Conservation (phyloP, 2,888 invertebrate species). For the Caenorhabditis sulstoni region DNA sequence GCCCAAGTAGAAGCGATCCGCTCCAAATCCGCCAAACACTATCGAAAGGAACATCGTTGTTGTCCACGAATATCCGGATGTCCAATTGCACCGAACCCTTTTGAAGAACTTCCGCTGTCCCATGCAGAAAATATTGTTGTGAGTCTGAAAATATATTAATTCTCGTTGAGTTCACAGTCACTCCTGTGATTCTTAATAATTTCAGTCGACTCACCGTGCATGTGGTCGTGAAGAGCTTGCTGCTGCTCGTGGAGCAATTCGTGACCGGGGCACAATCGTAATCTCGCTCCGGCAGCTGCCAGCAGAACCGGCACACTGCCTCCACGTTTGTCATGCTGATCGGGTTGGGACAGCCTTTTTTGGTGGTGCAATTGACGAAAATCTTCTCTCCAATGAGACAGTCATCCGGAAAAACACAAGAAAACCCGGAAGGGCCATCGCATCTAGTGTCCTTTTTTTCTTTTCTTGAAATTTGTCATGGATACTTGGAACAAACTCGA, state of each 20-base stretch:
- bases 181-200: too few relatives aligned
- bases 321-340: slow-evolving; percentile 33
- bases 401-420: slow-evolving; percentile 85
- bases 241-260: slow-evolving; percentile 82
- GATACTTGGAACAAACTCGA: too few relatives aligned
- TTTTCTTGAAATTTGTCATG: too few relatives aligned
- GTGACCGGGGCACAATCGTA: slow-evolving; percentile 85
- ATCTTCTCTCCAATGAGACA: slow-evolving; percentile 84
- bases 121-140: slow-evolving; percentile 89
- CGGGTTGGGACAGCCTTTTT: slow-evolving; percentile 31
- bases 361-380: slow-evolving; percentile 84
- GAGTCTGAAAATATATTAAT: slow-evolving; percentile 81
- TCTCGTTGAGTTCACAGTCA: slow-evolving; percentile 1
- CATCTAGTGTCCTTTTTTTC: slow-evolving; percentile 13
- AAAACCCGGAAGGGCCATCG: slow-evolving; percentile 66
- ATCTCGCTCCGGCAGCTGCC: slow-evolving; percentile 92
- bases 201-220: slow-evolving; percentile 86
- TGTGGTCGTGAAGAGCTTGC: slow-evolving; percentile 58
- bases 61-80: slow-evolving; percentile 95
- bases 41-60: slow-evolving; percentile 93
- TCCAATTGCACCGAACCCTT: slow-evolving; percentile 94
- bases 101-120: slow-evolving; percentile 90
- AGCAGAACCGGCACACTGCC: slow-evolving; percentile 90
- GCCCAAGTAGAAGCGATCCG: slow-evolving; percentile 90
- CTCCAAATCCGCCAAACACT: slow-evolving; percentile 86